phyloP scores from a whole-genome alignment of 2,888 invertebrate genomes.

The Dexiosoma caninum region DNA sequence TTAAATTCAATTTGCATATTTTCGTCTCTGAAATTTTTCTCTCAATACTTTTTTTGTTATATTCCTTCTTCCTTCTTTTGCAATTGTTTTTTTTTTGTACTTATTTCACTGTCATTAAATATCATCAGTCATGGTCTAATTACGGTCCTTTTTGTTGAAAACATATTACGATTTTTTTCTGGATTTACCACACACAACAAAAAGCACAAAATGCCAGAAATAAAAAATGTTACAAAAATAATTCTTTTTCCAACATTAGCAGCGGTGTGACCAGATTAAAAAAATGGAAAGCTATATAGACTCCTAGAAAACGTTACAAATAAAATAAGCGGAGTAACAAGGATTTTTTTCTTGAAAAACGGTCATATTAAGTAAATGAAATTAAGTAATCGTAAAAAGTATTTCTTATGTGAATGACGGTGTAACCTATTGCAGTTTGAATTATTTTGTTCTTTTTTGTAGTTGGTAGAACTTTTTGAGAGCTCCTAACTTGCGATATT shows the following conservation, averaged over 20 bases:
- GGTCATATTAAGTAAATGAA: too few relatives aligned
- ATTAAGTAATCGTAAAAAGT: too few relatives aligned
- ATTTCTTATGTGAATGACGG: too few relatives aligned
- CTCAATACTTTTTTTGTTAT: slow-evolving; percentile 5
- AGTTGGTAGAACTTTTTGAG: too few relatives aligned
- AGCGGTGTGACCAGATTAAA: neutral
- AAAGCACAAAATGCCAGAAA: neutral
- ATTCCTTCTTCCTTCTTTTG: slow-evolving; percentile 23
- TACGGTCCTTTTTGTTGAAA: slow-evolving; percentile 64
- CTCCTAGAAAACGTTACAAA: too few relatives aligned
- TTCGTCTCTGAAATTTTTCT: too few relatives aligned
- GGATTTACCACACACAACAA: slow-evolving; percentile 21
- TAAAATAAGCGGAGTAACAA: too few relatives aligned
- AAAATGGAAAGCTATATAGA: too few relatives aligned
- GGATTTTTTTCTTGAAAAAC: too few relatives aligned
- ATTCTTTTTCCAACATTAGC: slow-evolving; percentile 11
- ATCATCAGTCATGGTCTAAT: slow-evolving; percentile 73
- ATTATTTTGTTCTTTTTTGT: too few relatives aligned
- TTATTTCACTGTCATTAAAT: slow-evolving; percentile 62
- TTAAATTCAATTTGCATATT: slow-evolving; percentile 13
- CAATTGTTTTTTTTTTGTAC: slow-evolving; percentile 20
- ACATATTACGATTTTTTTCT: slow-evolving; percentile 34
- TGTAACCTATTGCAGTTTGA: too few relatives aligned
- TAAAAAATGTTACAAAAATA: neutral
- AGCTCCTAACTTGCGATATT: too few relatives aligned